These are phyloP conservation scores for Aphelenchoides avenae DNA, from an alignment of 1,140 invertebrate species.

Conservation along the genomic window DNA sequence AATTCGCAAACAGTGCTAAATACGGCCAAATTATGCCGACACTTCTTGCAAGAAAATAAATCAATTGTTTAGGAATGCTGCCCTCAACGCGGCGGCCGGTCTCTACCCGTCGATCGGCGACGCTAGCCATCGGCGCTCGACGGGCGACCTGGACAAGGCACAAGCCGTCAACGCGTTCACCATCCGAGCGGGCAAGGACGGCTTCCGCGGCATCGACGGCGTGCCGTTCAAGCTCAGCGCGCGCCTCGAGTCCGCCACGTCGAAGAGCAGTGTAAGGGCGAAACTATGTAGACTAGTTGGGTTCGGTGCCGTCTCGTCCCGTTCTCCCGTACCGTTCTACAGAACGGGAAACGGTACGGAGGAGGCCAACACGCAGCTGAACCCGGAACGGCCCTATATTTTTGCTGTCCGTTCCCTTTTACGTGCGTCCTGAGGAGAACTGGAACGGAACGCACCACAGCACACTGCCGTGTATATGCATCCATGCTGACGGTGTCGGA, in stretches of 20 bases:
- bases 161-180: conserved; percentile 11
- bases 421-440: too few species aligned
- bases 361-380: too few species aligned
- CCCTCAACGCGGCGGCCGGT: background rate
- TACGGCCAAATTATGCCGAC: background rate
- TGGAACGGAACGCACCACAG: too few species aligned
- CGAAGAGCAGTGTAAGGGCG: background rate
- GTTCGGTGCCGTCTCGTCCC: too few species aligned
- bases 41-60: background rate
- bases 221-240: conserved; percentile 29
- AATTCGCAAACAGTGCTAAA: background rate
- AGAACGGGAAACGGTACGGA: too few species aligned
- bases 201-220: conserved; percentile 19
- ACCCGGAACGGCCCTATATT: too few species aligned
- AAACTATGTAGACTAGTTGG: too few species aligned
- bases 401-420: too few species aligned
- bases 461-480: too few species aligned
- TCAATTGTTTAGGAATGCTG: background rate
- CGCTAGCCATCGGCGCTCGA: conserved; percentile 19
- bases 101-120: conserved; percentile 4
- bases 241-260: conserved; percentile 8
- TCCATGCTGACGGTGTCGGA: too few species aligned
- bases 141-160: conserved; percentile 29
- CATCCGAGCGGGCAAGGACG: conserved; percentile 13
- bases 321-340: too few species aligned